Base-by-base conservation (phyloP, 2,113 vertebrate genomes). In the Elanoides forficatus region DNA sequence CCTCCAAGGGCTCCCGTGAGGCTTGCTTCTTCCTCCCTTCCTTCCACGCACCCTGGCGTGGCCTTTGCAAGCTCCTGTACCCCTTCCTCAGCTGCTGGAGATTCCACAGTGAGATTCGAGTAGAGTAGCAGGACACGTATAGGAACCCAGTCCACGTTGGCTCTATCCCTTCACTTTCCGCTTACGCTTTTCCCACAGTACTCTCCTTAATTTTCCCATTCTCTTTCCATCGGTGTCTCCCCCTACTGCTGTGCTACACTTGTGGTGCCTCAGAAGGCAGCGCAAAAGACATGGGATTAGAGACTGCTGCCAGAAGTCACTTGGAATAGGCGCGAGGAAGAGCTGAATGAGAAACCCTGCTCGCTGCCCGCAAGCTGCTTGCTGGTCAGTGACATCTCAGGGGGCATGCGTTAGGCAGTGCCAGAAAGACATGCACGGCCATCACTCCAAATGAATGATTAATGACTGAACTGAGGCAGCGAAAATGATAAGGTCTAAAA, bases 271-370 rank as follows among this genome's bases (percentile, higher is more conserved):
- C 10, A 85, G 56, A 52, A 82, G 29, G 59, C 18, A 56, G 36
- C 0, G 1, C 20, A 15, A 23, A 58, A 74, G n/a, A n/a, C 2
- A 0, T 1, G 13, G 47, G 14, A 15, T 53, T 65, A 80, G 45
- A 80, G 43, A 10, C 20, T 32, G 32, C 53, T 80, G 92, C 32
- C 72, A 62, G 36, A 23, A 83, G 47, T 8, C 26, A 12, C 52
- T 20, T 15, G 9, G 40, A n/a, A 13, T 4, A 56, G n/a, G 38
- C 47, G 53, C 4, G 16, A 38, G 30, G 76, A 80, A 56, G 52
- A 58, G 27, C 36, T n/a, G 26, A 73, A 48, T 19, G n/a, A 53
- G 42, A 66, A 74, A 45, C 21, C 36, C 47, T 43, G 34, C 23
- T 32, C 42, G 2, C 17, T 10, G 21, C 7, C 25, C 1, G 3